Evolutionary conservation across 2,113 vertebrate genomes (phyloP), one percentile per base, ranked within the genome.

Genomic region (Dendropsophus ebraccatus): DNA sequence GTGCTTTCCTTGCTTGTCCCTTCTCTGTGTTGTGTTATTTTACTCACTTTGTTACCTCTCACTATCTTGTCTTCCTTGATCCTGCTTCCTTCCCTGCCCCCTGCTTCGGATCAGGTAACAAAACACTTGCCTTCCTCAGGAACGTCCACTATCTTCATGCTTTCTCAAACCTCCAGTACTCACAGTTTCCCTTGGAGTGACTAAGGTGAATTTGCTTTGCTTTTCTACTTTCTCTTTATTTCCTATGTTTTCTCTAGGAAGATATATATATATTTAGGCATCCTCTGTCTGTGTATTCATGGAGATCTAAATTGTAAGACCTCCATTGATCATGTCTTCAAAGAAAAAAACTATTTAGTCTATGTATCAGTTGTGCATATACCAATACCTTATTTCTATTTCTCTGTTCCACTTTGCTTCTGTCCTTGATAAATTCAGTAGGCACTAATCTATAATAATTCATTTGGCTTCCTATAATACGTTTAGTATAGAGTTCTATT

Each of bases 131-230:
- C 98, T 95, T 98, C 97, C 92, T 99, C 98, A 91, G 97, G 98
- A 95, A 97, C 96, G 82, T 99, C 98, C 89, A 97, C 98, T 94
- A 96, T 99, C 97, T 99, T 99, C 96, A 98, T 99, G 97, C 95
- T 99, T 95, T 99, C 97, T 92, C 98, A 99, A 97, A 99, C 97
- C 86, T 92, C 97, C 95, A 99, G 97, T 96, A 96, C 96, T 96
- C 97, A 99, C 96, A 97, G 96, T 96, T 99, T 99, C 96, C 97
- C 97, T 92, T 99, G 97, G 98, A 99, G 94, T 96, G 97, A 99
- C 96, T 98, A 97, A 99, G 97, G 98, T 99, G 97, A 95, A 94
- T 94, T 95, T 90, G 88, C 92, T 94, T 92, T 84, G 86, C 93
- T 91, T 90, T n/a, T 88, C 91, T 91, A 86, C 19, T 91, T 82